phyloP scores from a whole-genome alignment of 2,888 invertebrate genomes.

The Eurois occulta region DNA sequence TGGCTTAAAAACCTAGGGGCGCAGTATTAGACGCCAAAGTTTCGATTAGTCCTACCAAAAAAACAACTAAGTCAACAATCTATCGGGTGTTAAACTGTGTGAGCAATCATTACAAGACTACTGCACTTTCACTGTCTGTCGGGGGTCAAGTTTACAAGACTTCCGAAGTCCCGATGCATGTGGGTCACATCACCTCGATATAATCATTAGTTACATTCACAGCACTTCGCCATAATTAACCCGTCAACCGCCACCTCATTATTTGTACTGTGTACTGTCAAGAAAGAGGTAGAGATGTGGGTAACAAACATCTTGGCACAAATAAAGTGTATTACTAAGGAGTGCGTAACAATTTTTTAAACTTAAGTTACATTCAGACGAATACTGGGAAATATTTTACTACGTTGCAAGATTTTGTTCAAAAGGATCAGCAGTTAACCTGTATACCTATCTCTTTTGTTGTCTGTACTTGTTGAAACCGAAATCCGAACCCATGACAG shows the following conservation, averaged over 20 bases:
- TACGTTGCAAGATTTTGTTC: not conserved
- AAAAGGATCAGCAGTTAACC: not conserved
- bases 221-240: conserved; percentile 77
- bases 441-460: not conserved
- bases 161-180: conserved; percentile 80
- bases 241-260: conserved; percentile 63
- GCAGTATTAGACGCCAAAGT: not conserved
- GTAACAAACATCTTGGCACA: not conserved
- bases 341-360: not conserved
- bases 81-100: conserved; percentile 33
- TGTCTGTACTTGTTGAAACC: conserved; percentile 17
- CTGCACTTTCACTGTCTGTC: conserved; percentile 85
- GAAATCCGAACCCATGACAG: conserved; percentile 50
- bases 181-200: conserved; percentile 77
- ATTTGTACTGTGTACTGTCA: conserved; percentile 19
- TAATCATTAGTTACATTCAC: conserved; percentile 80
- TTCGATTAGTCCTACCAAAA: not conserved
- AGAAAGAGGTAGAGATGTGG: not conserved
- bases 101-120: conserved; percentile 77
- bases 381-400: conserved; percentile 1
- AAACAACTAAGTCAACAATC: conserved; percentile 3
- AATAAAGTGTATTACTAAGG: not conserved
- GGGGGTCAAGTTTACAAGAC: conserved; percentile 85
- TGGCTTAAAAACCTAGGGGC: not conserved
- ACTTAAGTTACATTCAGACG: not conserved